A percentile compares a stretch with the other conserved stretches of the same genome.
Conservation (phyloP, 2,888 invertebrate species). For the Pachliopta kotzebuea region DNA sequence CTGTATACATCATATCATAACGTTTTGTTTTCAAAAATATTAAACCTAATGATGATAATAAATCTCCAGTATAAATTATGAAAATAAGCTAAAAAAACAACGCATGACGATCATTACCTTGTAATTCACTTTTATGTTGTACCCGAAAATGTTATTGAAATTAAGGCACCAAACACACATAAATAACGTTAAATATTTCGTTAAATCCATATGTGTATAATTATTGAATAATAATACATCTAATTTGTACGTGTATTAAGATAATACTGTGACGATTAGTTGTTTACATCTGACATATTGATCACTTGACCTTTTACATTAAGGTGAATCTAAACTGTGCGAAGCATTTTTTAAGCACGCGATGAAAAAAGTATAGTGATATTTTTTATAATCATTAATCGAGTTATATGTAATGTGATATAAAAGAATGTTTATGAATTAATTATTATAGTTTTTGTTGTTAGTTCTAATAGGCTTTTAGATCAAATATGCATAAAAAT, state of each 20-base stretch:
- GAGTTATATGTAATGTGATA: too few species aligned
- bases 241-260: conserved; percentile 18
- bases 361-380: too few species aligned
- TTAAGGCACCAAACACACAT: conserved; percentile 1
- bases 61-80: not conserved
- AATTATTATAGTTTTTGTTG: too few species aligned
- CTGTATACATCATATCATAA: too few species aligned
- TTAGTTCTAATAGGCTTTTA: too few species aligned
- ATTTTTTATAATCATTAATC: too few species aligned
- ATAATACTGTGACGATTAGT: conserved; percentile 25
- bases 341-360: not conserved
- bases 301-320: conserved; percentile 18
- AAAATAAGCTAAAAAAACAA: not conserved
- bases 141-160: conserved; percentile 1
- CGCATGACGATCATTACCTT: conserved; percentile 4
- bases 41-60: not conserved
- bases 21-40: not conserved
- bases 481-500: too few species aligned
- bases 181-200: conserved; percentile 8
- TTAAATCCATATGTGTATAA: conserved; percentile 7
- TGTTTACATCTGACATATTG: conserved; percentile 11
- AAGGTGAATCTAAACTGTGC: conserved; percentile 15
- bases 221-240: conserved; percentile 8
- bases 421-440: too few species aligned
- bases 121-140: conserved; percentile 21